A percentile compares a stretch with the other conserved stretches of the same genome.
These are phyloP conservation scores for Zapus hudsonius DNA, from an alignment of 2,113 vertebrate species.

Conservation along the genomic window DNA sequence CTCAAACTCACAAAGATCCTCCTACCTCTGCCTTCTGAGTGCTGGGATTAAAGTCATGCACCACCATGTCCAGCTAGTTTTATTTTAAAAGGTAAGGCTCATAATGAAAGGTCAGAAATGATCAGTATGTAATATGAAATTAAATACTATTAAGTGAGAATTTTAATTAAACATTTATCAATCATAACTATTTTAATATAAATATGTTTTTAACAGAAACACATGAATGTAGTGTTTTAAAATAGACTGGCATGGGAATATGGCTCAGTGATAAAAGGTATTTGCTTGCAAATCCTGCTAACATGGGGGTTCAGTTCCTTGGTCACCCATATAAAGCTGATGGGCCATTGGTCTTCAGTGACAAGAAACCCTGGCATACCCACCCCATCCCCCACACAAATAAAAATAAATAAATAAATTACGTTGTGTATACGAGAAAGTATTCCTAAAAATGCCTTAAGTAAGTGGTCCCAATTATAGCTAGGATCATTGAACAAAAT, in stretches of 20 bases:
- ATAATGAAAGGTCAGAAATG: not conserved
- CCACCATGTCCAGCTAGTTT: not conserved
- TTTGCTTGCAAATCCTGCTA: too few species aligned
- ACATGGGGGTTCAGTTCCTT: too few species aligned
- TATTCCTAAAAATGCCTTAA: conserved; percentile 5
- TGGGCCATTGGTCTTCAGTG: too few species aligned
- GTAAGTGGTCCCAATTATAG: not conserved
- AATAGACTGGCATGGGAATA: too few species aligned
- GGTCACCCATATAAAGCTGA: too few species aligned
- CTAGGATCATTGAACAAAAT: not conserved
- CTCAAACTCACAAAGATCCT: too few species aligned
- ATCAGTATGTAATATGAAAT: not conserved
- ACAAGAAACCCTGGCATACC: too few species aligned
- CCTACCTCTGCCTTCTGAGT: too few species aligned
- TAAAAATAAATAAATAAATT: not conserved
- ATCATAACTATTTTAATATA: not conserved
- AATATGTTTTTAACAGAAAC: not conserved
- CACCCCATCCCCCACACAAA: too few species aligned
- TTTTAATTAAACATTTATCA: not conserved
- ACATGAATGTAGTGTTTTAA: not conserved
- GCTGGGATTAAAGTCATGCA: too few species aligned
- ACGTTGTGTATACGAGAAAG: not conserved
- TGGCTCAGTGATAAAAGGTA: too few species aligned
- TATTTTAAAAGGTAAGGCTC: conserved; percentile 47
- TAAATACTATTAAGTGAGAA: not conserved